Evolutionary conservation across 2,797 vertebrate genomes (phyloP), one percentile per base, ranked within the genome.

Genomic region (Betta splendens): DNA sequence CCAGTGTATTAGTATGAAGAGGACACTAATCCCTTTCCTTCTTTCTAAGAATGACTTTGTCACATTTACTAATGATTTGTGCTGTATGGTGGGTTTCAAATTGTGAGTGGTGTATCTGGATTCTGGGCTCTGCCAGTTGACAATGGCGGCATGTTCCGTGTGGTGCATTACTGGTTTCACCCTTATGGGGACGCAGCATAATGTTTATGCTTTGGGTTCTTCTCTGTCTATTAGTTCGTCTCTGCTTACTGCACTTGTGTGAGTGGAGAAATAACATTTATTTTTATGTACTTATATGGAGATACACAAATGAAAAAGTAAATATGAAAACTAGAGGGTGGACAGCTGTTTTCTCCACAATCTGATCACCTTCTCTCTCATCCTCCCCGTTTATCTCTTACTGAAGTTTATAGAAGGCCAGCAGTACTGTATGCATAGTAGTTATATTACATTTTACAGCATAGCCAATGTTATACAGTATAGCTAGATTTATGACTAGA

Each of bases 21-120:
- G n/a, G 54, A 54, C 52, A 40, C 53, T 81, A 75, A 85, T 85
- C 79, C 68, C 35, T 56, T 43, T 55, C 25, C 9, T 72, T 23
- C 26, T 74, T 61, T 64, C 50, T 25, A 52, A 48, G 65, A 72
- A 72, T 45, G 31, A 55, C 42, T 64, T 31, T 55, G 18, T 32
- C 35, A 56, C 47, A 43, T 32, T 45, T 31, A 43, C 28, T 47
- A 12, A 42, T 33, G 64, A 32, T 10, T 63, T 21, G 11, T 13
- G 8, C 29, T 4, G 18, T 23, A 36, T 13, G 44, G 1, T 18
- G 21, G 29, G 32, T 48, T 33, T 67, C 46, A 37, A 20, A 53
- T 46, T 32, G 17, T 29, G 23, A 9, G 2, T 23, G 44, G 37
- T 53, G 25, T 36, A 7, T 43, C 18, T 31, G 3, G 9, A 39